Base-by-base conservation (phyloP, 2,113 vertebrate genomes). In the Chaenogobius annularis region DNA sequence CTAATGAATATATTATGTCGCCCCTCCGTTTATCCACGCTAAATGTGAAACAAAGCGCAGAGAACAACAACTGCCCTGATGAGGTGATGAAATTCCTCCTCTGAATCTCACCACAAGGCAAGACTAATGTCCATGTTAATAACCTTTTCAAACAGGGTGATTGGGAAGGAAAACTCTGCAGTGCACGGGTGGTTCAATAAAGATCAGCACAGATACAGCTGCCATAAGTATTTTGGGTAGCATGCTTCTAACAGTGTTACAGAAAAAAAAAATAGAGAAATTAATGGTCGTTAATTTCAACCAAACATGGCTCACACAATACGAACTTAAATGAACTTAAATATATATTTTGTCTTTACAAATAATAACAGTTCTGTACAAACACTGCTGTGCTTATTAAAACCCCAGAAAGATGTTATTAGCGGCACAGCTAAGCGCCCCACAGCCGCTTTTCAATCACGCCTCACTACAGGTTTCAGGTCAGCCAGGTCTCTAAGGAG, bases 1-100 rank as follows among this genome's bases (percentile, higher is more conserved):
- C 82, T 91, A 92, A 93, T 92, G 90, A 92, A 93, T 88, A 82
- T 82, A 85, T 91, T 83, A 89, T 90, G 83, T 88, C 75, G 66
- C 79, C 77, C 80, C 84, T 90, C 83, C 80, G 88, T 88, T 90
- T 88, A 86, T 81, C 78, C 70, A 78, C 74, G 74, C 80, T 61
- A 77, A 62, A 78, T 84, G 85, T 83, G 80, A 90, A 92, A 90
- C 80, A 86, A 86, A 90, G 81, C 81, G 84, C 90, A 79, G 85
- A 82, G 85, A 87, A 87, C 85, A 87, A 85, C 85, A 89, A 86
- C 85, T 86, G 83, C 80, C 74, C 76, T 59, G 86, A 88, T 78
- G 80, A 82, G 81, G 77, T 88, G 81, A 86, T 87, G 80, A 82
- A 88, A 85, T 85, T 85, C 68, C 70, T 68, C 79, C 73, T 79